Percentiles rank a stretch among this genome's conserved stretches.
These are phyloP conservation scores for Bubo scandiacus DNA, from an alignment of 2,113 vertebrate genomes.

Conservation along the genomic window DNA sequence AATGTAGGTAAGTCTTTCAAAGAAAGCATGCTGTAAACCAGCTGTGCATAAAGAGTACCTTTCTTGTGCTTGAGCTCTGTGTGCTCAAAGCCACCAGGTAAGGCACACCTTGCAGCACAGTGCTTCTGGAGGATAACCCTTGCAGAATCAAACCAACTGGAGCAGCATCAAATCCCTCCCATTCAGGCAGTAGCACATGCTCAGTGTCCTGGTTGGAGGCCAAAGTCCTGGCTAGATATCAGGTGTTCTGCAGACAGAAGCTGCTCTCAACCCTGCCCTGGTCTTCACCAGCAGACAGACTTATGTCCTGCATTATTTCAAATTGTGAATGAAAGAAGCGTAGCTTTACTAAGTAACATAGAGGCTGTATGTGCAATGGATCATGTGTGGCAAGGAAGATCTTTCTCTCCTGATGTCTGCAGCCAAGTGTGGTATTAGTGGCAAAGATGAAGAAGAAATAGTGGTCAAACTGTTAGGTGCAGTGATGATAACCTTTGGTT, in stretches of 20 bases:
- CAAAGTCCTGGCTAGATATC: neutral
- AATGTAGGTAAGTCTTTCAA: neutral
- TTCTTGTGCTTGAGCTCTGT: neutral
- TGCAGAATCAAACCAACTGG: neutral
- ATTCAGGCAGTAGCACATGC: neutral
- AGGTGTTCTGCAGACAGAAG: neutral
- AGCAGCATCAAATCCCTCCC: neutral
- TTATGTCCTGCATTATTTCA: neutral
- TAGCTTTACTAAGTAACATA: neutral
- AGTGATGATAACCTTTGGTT: neutral
- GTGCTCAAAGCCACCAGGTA: neutral
- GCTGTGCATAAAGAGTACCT: neutral
- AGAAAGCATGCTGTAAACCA: neutral
- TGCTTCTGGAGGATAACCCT: neutral
- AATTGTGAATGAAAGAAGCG: neutral
- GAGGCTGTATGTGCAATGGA: fast-evolving
- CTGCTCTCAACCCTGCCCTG: neutral
- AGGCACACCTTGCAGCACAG: neutral
- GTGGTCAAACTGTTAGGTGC: neutral
- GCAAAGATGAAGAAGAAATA: neutral
- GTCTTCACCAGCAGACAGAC: neutral
- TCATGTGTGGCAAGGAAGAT: fast-evolving
- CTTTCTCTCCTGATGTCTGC: neutral
- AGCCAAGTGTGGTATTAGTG: neutral
- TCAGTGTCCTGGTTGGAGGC: neutral